phyloP scores from a whole-genome alignment of 2,888 invertebrate genomes.

The Calameuta filiformis region DNA sequence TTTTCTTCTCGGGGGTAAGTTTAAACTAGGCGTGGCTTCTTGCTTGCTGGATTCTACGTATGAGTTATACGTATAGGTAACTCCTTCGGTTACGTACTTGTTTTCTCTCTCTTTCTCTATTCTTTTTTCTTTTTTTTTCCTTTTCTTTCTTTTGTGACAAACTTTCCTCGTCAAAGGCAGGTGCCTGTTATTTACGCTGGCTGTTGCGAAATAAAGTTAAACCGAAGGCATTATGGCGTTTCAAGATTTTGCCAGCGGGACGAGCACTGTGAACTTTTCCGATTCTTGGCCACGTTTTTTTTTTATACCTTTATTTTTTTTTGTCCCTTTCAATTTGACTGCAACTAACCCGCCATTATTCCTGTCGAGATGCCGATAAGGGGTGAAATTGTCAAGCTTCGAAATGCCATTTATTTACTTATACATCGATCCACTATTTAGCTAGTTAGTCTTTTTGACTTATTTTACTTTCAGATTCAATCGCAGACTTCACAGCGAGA shows the following conservation, averaged over 20 bases:
- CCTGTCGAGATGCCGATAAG: background rate
- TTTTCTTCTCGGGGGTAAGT: constrained; percentile 34
- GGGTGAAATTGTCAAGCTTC: background rate
- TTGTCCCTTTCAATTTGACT: background rate
- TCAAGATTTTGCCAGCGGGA: background rate
- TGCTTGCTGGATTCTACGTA: background rate
- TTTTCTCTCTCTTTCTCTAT: background rate
- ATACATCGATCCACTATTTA: background rate
- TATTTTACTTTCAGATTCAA: background rate
- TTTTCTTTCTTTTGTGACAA: background rate
- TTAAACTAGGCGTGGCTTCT: background rate
- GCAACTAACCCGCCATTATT: background rate
- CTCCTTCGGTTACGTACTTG: background rate
- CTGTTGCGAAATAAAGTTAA: background rate
- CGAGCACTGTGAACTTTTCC: background rate
- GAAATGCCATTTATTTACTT: background rate
- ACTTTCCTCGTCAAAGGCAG: background rate
- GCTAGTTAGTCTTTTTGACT: background rate
- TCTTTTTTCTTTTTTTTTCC: no score
- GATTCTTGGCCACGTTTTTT: background rate
- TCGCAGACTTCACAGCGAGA: background rate
- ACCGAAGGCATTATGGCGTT: background rate
- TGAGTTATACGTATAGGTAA: background rate
- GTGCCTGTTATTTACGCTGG: background rate
- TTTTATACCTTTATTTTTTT: no score